Conservation (phyloP, 2,113 vertebrate species). For the Cochlearius cochlearius region DNA sequence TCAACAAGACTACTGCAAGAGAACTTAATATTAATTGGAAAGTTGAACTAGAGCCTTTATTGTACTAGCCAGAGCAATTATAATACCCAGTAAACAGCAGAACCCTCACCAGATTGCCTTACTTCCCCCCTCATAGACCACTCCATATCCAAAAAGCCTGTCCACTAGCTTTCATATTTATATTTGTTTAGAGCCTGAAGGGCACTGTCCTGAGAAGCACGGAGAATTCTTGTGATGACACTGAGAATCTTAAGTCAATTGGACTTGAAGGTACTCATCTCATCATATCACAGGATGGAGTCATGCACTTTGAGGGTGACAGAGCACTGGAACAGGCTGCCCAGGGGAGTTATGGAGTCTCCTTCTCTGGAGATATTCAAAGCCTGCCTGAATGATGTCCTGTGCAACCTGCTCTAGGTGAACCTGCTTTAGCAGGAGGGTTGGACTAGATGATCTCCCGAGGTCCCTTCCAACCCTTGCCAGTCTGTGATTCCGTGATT, state of each 20-base stretch:
- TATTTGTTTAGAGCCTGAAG: background rate
- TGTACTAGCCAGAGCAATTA: background rate
- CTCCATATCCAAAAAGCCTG: background rate
- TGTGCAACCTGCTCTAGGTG: too few relatives aligned
- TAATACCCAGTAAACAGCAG: background rate
- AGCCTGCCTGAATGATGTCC: too few relatives aligned
- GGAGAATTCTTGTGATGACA: background rate
- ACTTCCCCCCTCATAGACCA: background rate
- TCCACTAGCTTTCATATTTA: background rate
- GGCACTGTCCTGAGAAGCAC: background rate
- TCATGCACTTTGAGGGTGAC: too few relatives aligned
- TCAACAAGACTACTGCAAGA: background rate
- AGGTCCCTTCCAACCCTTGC: too few relatives aligned
- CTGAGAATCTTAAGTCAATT: background rate
- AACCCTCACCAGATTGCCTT: background rate
- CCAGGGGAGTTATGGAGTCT: too few relatives aligned
- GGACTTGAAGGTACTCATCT: background rate
- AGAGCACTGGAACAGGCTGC: too few relatives aligned
- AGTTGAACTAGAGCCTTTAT: background rate
- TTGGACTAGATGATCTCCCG: too few relatives aligned
- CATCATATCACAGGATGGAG: background rate
- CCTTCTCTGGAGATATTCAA: too few relatives aligned
- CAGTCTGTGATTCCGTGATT: too few relatives aligned
- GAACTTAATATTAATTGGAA: background rate
- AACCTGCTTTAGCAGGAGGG: too few relatives aligned